Conservation (phyloP, 2,113 vertebrate genomes). For the Hippopotamus amphibius region DNA sequence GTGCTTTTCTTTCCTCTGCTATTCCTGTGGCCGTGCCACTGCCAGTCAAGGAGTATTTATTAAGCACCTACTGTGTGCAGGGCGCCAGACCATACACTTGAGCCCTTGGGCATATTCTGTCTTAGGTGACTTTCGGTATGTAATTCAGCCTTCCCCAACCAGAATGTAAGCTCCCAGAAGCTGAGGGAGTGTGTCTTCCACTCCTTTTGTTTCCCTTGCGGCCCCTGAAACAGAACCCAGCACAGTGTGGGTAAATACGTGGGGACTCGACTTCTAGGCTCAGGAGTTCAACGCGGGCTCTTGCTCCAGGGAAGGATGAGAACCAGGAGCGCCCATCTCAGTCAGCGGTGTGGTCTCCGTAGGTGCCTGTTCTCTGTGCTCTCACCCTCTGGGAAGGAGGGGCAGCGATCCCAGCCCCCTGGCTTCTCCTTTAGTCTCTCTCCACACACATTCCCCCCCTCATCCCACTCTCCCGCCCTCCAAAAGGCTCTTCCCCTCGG, state of each 20-base stretch:
- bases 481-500: background rate
- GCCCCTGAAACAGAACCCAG: background rate
- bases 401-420: background rate
- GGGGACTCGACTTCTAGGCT: background rate
- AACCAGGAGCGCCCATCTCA: background rate
- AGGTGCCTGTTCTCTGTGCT: background rate
- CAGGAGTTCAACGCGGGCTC: background rate
- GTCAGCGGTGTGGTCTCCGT: background rate
- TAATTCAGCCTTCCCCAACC: background rate
- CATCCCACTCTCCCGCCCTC: background rate
- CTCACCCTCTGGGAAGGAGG: background rate
- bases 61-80: background rate
- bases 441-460: background rate
- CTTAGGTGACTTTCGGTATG: background rate
- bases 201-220: background rate
- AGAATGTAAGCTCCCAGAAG: background rate
- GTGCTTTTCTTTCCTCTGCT: background rate
- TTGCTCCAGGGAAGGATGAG: background rate
- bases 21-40: background rate
- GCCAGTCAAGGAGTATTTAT: conserved; percentile 18
- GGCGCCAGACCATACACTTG: background rate
- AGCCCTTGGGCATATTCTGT: background rate
- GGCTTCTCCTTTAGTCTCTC: background rate
- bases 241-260: background rate
- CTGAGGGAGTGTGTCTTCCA: background rate